Evolutionary conservation across 2,113 vertebrate species (phyloP).

Genomic region (Willisornis vidua): DNA sequence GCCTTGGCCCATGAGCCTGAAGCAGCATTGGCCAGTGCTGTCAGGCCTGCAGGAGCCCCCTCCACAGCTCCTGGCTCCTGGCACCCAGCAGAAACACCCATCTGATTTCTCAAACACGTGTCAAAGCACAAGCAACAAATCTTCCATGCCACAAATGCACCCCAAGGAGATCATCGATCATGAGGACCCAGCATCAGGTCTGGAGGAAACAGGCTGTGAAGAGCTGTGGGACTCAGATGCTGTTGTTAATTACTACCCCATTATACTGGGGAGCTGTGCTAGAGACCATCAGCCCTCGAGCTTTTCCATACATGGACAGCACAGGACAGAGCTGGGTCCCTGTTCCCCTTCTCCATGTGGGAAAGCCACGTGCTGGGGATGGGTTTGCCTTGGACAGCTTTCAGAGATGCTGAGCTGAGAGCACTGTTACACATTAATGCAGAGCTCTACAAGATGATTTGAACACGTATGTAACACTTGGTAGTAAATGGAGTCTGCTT

Average conservation of each 20-base stretch:
- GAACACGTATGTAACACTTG: not conserved
- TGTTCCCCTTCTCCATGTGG: not conserved
- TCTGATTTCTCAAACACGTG: not conserved
- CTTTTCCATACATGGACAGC: slow-evolving; percentile 21
- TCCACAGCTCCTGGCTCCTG: not conserved
- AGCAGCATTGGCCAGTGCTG: not conserved
- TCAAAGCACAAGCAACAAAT: slow-evolving; percentile 9
- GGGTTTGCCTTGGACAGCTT: not conserved
- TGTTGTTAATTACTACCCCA: slow-evolving; percentile 34
- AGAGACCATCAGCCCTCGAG: not conserved
- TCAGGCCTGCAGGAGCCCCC: not conserved
- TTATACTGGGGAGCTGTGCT: not conserved
- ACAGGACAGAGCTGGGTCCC: not conserved
- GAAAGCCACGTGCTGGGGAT: not conserved
- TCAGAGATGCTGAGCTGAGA: slow-evolving; percentile 13
- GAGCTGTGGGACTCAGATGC: not conserved
- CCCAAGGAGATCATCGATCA: not conserved
- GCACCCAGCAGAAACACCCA: not conserved
- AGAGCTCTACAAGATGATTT: not conserved
- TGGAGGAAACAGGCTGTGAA: not conserved
- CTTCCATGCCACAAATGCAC: not conserved
- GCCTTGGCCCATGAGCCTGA: not conserved
- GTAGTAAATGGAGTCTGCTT: not conserved
- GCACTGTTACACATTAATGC: not conserved
- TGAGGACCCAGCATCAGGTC: not conserved